These are phyloP conservation scores for Cancer borealis DNA, from an alignment of 2,888 invertebrate species.

Conservation along the genomic window DNA sequence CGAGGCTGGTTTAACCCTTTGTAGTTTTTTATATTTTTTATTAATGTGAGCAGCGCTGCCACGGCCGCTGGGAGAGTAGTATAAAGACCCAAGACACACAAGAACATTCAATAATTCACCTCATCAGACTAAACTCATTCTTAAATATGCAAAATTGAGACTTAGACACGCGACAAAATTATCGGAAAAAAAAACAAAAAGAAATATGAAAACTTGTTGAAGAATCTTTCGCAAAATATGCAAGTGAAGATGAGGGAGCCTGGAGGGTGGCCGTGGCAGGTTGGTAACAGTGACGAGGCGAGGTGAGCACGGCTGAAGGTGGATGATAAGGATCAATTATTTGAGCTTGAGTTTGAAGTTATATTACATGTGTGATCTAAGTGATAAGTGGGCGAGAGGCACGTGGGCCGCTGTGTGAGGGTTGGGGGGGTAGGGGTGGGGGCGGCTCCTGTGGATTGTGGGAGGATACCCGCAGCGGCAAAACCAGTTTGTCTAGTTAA, in stretches of 20 bases:
- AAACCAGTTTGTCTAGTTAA: conserved; percentile 8
- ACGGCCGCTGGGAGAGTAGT: background rate
- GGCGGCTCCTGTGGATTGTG: background rate
- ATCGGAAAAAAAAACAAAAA: background rate
- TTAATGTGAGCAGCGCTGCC: background rate
- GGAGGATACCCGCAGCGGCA: background rate
- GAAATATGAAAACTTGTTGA: background rate
- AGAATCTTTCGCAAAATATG: background rate
- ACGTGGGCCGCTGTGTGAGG: conserved; percentile 14
- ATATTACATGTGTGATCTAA: conserved; percentile 42
- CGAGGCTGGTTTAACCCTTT: conserved; percentile 59
- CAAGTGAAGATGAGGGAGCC: background rate
- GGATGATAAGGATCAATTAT: conserved; percentile 35
- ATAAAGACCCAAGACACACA: background rate
- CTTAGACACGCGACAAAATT: too few relatives aligned
- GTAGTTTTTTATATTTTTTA: conserved; percentile 13
- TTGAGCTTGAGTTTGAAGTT: conserved; percentile 54
- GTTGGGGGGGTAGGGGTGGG: background rate
- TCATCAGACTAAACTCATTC: background rate
- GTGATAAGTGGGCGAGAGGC: conserved; percentile 27
- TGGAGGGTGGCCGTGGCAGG: background rate
- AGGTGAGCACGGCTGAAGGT: background rate
- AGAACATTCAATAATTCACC: background rate
- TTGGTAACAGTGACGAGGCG: background rate
- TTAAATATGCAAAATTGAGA: too few relatives aligned